Percentiles rank a stretch among this genome's conserved stretches.
phyloP scores from a whole-genome alignment of 2,113 vertebrate species.

The Otocyon megalotis region DNA sequence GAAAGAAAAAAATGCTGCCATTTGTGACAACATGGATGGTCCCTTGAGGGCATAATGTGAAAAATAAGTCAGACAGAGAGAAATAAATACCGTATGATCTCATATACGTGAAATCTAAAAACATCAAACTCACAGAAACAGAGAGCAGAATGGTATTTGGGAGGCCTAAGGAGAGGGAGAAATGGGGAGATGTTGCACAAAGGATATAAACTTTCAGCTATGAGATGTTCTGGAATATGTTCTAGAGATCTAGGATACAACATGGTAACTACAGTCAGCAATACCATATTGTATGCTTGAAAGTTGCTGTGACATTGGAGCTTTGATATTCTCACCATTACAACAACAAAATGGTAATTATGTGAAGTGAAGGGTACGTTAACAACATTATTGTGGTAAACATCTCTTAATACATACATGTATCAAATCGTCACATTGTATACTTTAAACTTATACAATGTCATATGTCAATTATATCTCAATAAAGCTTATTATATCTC shows the following conservation, averaged over 20 bases:
- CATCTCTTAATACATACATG: neutral
- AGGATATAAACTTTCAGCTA: neutral
- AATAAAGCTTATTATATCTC: neutral
- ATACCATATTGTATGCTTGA: neutral
- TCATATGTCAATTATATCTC: neutral
- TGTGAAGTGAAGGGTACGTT: neutral
- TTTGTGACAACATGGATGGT: neutral
- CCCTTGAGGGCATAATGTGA: neutral
- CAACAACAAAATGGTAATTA: neutral
- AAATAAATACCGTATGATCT: neutral
- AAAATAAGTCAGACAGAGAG: neutral
- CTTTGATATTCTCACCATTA: neutral
- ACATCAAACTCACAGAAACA: neutral
- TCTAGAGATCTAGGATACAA: neutral
- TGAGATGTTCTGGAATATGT: neutral
- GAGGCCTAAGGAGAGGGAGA: neutral
- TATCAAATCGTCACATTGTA: neutral
- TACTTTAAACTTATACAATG: neutral
- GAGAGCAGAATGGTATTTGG: neutral
- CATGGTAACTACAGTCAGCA: neutral
- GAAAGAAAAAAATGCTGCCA: neutral
- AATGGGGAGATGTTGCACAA: neutral
- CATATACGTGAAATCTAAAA: neutral
- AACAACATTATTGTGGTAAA: neutral
- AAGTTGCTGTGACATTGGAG: neutral